Base-by-base conservation (phyloP, 2,113 vertebrate genomes). In the Ictalurus furcatus region DNA sequence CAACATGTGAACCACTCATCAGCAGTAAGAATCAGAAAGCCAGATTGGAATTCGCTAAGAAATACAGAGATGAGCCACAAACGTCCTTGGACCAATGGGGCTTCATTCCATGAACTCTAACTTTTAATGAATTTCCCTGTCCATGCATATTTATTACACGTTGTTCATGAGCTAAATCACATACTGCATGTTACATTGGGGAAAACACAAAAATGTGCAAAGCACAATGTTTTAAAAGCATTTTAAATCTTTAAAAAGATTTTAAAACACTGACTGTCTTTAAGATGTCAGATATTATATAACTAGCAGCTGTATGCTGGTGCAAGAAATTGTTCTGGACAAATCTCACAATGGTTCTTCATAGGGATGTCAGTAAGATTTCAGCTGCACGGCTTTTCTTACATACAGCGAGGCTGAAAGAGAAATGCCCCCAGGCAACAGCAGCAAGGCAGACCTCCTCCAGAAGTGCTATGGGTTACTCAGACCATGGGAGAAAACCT, bases 351-450 rank as follows among this genome's bases (percentile, higher is more conserved):
- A 56, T 7, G 40, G 84, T 88, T 59, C 78, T 87, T 90, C 92
- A 92, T 54, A 87, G 86, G 28, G 81, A 88, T 88, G 89, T 92
- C 92, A 91, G 91, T 85, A 63, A 91, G 84, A 78, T 91, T 90
- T 87, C 90, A 90, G 58, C 23, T 16, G 52, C 28, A 52, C 85
- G 65, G 61, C n/a, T 78, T 63, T 28, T 81, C 89, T 21, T 14
- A 23, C 23, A 71, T 71, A 71, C 76, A 86, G 87, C 52, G 1
- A 7, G 28, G 48, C 78, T 56, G 52, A 80, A 30, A 56, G 48
- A 30, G 78, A 30, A 80, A 80, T 17, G 25, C 44, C 40, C 19
- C 37, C 3, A 0, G 6, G 48, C 56, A 59, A 59, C 54, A 30
- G 19, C 28, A 21, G 54, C 54, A 37, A 37, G 56, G 19, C 3